phyloP scores from a whole-genome alignment of 2,888 invertebrate species.

The Eulithis testata region DNA sequence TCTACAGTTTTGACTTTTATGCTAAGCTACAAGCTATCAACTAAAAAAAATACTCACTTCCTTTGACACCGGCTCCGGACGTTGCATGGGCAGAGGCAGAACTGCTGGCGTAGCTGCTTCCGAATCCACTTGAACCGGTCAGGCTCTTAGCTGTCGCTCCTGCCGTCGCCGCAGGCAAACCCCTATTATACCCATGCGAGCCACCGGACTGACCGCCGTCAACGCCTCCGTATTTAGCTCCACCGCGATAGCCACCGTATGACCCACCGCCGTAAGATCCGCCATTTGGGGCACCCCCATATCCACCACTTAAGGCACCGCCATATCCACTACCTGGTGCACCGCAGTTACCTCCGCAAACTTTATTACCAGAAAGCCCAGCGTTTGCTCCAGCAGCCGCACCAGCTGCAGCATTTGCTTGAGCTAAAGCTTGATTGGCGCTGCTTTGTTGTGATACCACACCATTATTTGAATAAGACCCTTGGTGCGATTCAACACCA shows the following conservation, averaged over 20 bases:
- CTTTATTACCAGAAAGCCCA: slow-evolving; percentile 23
- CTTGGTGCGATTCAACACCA: slow-evolving; percentile 14
- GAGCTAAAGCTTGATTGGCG: slow-evolving; percentile 36
- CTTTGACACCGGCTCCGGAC: slow-evolving; percentile 67
- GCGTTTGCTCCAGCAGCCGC: slow-evolving; percentile 48
- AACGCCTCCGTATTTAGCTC: slow-evolving; percentile 35
- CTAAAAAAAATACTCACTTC: slow-evolving; percentile 54
- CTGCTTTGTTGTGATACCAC: slow-evolving; percentile 6
- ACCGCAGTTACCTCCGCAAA: slow-evolving; percentile 57
- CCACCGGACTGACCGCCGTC: slow-evolving; percentile 33
- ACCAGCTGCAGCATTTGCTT: slow-evolving; percentile 54
- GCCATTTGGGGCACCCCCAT: slow-evolving; percentile 26
- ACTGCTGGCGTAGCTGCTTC: slow-evolving; percentile 62
- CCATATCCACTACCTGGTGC: slow-evolving; percentile 37
- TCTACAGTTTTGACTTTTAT: no score
- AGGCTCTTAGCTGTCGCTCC: slow-evolving; percentile 58
- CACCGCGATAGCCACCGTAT: slow-evolving; percentile 24
- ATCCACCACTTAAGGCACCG: slow-evolving; percentile 10
- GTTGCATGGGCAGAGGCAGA: slow-evolving; percentile 69
- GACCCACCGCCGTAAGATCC: slow-evolving; percentile 26
- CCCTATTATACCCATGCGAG: slow-evolving; percentile 31
- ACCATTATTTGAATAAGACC: slow-evolving; percentile 23
- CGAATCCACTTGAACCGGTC: slow-evolving; percentile 51
- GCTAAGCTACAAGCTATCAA: neutral
- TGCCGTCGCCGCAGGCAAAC: slow-evolving; percentile 34